phyloP scores from a whole-genome alignment of 2,888 invertebrate genomes.

The Escarpia spicata region DNA sequence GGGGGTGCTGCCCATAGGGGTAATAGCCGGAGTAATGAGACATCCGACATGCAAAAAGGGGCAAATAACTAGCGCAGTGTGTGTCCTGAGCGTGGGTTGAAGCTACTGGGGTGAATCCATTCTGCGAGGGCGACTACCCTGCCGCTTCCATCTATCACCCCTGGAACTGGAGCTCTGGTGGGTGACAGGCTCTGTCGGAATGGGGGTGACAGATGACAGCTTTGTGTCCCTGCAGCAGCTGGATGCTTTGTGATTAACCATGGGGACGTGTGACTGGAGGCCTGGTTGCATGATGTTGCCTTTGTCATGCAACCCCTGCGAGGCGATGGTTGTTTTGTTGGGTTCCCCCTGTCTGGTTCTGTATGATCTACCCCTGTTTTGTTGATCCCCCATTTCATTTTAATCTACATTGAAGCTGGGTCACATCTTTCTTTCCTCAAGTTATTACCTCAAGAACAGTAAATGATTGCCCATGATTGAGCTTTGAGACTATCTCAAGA shows the following conservation, averaged over 20 bases:
- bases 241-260: background rate
- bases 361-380: no score
- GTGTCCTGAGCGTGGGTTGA: background rate
- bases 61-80: background rate
- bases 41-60: background rate
- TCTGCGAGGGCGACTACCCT: background rate
- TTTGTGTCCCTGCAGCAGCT: background rate
- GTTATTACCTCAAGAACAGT: no score
- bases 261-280: background rate
- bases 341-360: background rate
- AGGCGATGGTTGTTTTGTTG: background rate
- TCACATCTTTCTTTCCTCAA: background rate
- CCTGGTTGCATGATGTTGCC: background rate
- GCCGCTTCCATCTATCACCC: background rate
- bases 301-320: background rate
- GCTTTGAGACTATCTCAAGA: no score
- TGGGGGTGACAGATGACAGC: conserved; percentile 9
- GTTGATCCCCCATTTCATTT: background rate
- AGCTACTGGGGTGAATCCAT: background rate
- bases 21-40: background rate
- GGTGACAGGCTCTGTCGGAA: background rate
- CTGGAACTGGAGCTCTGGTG: background rate
- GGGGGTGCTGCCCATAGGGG: background rate
- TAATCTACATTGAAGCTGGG: background rate
- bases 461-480: no score